Evolutionary conservation across 1,140 invertebrate species (phyloP).

Genomic region (Goniozus legneri): DNA sequence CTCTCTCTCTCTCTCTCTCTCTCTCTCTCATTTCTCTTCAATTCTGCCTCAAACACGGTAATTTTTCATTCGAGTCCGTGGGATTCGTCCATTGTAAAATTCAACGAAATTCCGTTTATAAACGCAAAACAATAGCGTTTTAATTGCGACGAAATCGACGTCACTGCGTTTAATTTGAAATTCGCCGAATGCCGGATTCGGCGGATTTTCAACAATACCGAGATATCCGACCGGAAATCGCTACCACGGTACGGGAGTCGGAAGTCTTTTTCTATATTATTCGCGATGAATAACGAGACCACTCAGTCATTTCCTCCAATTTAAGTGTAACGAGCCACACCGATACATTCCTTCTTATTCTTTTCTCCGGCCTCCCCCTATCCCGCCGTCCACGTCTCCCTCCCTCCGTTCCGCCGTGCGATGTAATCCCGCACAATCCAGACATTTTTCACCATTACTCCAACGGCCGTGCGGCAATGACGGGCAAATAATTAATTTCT

Average conservation of each 20-base stretch:
- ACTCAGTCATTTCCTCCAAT: conserved; percentile 56
- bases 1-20: too few relatives aligned
- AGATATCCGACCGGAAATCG: conserved; percentile 22
- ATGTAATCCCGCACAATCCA: conserved; percentile 53
- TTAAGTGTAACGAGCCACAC: conserved; percentile 56
- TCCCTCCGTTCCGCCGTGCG: conserved; percentile 23
- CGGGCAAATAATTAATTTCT: conserved; percentile 56
- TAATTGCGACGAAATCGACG: too few relatives aligned
- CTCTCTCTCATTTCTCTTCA: too few relatives aligned
- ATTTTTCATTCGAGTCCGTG: too few relatives aligned
- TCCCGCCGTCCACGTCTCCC: conserved; percentile 8
- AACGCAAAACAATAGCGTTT: too few relatives aligned
- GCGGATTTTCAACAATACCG: conserved; percentile 1
- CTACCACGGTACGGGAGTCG: conserved; percentile 12
- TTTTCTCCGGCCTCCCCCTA: conserved; percentile 28
- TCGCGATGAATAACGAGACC: conserved; percentile 52
- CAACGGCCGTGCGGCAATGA: conserved; percentile 37
- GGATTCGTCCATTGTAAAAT: too few relatives aligned
- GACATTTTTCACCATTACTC: conserved; percentile 56
- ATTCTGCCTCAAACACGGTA: too few relatives aligned
- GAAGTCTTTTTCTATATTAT: conserved; percentile 49
- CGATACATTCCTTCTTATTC: conserved; percentile 55
- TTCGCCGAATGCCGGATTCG: too few relatives aligned
- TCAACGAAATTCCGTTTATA: too few relatives aligned
- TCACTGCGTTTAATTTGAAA: too few relatives aligned